Conservation (phyloP, 2,797 vertebrate species). For the Crocidura indochinensis region DNA sequence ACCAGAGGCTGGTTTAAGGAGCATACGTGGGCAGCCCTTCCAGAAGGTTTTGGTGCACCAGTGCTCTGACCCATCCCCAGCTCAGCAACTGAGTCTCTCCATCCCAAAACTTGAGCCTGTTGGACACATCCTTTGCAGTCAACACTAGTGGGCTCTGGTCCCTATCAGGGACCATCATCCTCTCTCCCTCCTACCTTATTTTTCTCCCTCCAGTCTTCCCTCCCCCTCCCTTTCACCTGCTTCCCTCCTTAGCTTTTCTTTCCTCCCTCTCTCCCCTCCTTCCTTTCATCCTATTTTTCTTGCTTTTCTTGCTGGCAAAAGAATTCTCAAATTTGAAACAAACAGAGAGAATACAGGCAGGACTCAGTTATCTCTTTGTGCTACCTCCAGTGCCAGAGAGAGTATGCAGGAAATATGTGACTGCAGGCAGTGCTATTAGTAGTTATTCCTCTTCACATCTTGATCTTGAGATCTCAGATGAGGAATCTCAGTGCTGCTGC, state of each 20-base stretch:
- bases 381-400: not conserved
- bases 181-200: not conserved
- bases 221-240: no score
- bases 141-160: not conserved
- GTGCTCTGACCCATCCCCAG: not conserved
- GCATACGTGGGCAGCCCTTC: not conserved
- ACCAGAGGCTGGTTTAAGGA: not conserved
- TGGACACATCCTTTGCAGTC: not conserved
- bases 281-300: not conserved
- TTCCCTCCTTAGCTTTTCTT: no score
- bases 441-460: not conserved
- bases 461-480: not conserved
- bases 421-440: not conserved
- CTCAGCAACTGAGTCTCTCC: not conserved
- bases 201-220: no score
- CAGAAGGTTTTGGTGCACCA: not conserved
- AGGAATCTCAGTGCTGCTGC: not conserved
- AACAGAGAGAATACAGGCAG: not conserved
- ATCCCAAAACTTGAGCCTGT: not conserved
- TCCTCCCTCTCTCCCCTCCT: not conserved
- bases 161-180: no score
- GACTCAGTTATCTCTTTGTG: not conserved
- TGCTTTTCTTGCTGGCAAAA: not conserved
- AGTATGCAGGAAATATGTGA: not conserved
- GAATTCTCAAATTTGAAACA: slow-evolving; percentile 11